These are phyloP conservation scores for Bubalus kerabau DNA, from an alignment of 2,113 vertebrate genomes.

Conservation along the genomic window DNA sequence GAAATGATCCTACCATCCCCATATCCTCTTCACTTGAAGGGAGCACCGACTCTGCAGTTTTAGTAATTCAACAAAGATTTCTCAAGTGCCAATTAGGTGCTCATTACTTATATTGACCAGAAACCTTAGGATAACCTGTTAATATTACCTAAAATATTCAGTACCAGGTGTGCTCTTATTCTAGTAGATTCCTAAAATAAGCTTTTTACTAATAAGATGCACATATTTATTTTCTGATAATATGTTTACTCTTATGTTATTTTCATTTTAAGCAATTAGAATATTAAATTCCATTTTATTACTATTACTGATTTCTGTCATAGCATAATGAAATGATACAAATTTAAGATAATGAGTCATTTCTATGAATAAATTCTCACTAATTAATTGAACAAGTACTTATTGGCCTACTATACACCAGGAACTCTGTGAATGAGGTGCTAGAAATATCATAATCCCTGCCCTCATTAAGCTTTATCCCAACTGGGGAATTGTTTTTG, in stretches of 20 bases:
- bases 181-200: not conserved
- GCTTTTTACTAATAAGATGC: not conserved
- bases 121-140: not conserved
- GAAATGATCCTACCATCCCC: not conserved
- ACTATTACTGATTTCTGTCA: not conserved
- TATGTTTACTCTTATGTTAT: not conserved
- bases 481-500: not conserved
- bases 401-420: not conserved
- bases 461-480: not conserved
- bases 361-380: not conserved
- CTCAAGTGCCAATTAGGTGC: not conserved
- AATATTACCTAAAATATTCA: not conserved
- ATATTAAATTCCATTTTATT: slow-evolving; percentile 21
- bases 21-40: not conserved
- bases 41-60: not conserved
- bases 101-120: not conserved
- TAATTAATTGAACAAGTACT: slow-evolving; percentile 17
- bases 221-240: not conserved
- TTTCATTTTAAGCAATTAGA: not conserved
- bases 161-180: not conserved
- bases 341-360: not conserved
- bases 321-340: not conserved
- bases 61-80: not conserved
- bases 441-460: not conserved
- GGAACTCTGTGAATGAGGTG: not conserved